A percentile compares a stretch with the other conserved stretches of the same genome.
phyloP scores from a whole-genome alignment of 2,113 vertebrate species.

The Silurus glanis region DNA sequence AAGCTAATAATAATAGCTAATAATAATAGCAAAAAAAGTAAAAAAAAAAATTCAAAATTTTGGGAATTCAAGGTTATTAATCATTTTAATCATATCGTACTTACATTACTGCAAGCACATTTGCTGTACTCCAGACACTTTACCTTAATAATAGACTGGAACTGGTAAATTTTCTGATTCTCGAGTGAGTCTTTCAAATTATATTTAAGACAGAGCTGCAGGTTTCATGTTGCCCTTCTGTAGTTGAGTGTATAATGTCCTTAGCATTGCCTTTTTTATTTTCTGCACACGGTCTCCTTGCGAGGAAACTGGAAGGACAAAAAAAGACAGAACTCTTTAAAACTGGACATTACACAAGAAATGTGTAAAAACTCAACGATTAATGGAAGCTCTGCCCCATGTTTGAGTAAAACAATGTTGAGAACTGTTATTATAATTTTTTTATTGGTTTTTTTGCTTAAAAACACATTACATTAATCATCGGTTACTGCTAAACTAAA shows the following conservation, averaged over 20 bases:
- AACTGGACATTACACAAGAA: background rate
- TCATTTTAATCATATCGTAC: background rate
- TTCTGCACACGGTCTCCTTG: conserved; percentile 30
- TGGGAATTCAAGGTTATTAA: background rate
- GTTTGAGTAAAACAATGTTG: conserved; percentile 4
- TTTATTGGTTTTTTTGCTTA: too few relatives aligned
- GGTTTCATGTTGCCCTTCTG: conserved; percentile 30
- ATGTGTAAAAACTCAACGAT: background rate
- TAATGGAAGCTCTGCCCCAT: background rate
- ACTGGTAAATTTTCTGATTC: conserved; percentile 10
- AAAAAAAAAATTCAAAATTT: background rate
- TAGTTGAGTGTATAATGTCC: conserved; percentile 48
- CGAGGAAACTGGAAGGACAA: conserved; percentile 13
- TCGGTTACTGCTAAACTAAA: background rate
- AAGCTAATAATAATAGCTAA: too few relatives aligned
- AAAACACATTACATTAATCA: background rate
- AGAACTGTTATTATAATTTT: background rate
- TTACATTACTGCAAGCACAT: conserved; percentile 1
- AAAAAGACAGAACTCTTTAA: conserved; percentile 39
- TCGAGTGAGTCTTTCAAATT: conserved; percentile 34
- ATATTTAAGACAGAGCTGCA: conserved; percentile 39
- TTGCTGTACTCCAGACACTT: conserved; percentile 30
- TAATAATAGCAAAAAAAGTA: background rate
- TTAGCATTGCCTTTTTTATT: conserved; percentile 38
- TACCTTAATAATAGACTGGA: conserved; percentile 26